A percentile compares a stretch with the other conserved stretches of the same genome.
Evolutionary conservation across 2,888 invertebrate species (phyloP).

Genomic region (Epinotia nisella): DNA sequence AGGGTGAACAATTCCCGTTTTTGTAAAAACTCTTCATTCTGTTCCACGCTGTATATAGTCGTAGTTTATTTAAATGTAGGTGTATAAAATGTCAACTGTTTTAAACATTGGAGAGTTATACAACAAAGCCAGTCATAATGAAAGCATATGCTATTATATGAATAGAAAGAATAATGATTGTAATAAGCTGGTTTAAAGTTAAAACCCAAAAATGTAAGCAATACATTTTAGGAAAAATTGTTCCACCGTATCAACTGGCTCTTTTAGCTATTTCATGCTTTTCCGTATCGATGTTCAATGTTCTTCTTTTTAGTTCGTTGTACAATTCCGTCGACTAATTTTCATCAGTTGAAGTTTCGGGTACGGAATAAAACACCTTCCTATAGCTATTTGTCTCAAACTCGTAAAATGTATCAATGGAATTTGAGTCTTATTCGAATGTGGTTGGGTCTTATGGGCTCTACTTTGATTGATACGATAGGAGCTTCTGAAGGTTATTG

Average conservation of each 20-base stretch:
- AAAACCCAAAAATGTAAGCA: too few species aligned
- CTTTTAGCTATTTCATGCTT: neutral
- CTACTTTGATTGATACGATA: neutral
- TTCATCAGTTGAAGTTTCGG: conserved; percentile 54
- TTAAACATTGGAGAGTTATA: too few species aligned
- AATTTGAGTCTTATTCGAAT: neutral
- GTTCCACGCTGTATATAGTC: too few species aligned
- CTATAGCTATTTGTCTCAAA: neutral
- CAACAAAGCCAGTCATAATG: too few species aligned
- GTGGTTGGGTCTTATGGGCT: neutral
- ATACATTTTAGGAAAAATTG: too few species aligned
- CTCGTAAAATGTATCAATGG: neutral
- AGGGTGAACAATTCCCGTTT: too few species aligned
- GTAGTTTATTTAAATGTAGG: too few species aligned
- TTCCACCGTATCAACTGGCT: neutral
- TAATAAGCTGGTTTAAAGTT: too few species aligned
- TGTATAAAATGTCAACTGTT: too few species aligned
- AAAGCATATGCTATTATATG: too few species aligned
- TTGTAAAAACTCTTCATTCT: too few species aligned
- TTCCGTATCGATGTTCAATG: conserved; percentile 9
- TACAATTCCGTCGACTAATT: conserved; percentile 18
- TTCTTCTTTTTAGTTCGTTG: conserved; percentile 3
- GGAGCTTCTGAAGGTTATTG: neutral
- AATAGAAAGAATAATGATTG: too few species aligned
- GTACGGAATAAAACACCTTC: conserved; percentile 69